phyloP scores from a whole-genome alignment of 2,797 vertebrate species.

The Nasua narica region DNA sequence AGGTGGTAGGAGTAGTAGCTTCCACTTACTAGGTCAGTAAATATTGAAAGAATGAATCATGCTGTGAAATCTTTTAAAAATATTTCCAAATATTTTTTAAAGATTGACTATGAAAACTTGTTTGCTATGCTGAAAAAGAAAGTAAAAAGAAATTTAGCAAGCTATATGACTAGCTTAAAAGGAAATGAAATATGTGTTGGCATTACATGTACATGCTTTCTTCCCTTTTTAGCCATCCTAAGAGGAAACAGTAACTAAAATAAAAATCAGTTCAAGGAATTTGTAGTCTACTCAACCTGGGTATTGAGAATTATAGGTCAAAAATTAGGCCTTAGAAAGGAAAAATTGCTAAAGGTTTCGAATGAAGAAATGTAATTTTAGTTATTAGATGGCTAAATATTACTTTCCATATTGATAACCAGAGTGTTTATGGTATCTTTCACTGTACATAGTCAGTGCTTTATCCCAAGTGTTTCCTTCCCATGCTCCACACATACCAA shows the following conservation, averaged over 20 bases:
- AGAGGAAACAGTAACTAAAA: slow-evolving; percentile 29
- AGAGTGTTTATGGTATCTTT: background rate
- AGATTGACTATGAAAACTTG: background rate
- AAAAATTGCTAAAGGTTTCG: slow-evolving; percentile 19
- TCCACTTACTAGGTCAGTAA: background rate
- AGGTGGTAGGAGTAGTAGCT: background rate
- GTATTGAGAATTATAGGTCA: background rate
- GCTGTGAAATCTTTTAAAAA: background rate
- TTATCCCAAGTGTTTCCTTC: background rate
- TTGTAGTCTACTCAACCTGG: background rate
- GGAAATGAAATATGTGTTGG: background rate
- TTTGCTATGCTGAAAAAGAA: background rate
- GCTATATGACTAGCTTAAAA: background rate
- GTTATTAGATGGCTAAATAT: background rate
- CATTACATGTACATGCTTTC: background rate
- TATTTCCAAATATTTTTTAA: background rate
- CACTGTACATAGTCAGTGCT: background rate
- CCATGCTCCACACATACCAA: background rate
- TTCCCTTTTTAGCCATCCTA: background rate
- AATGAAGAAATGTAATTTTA: background rate
- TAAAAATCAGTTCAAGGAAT: background rate
- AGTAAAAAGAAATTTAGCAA: background rate
- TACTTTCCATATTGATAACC: background rate
- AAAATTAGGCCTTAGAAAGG: background rate
- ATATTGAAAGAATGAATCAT: background rate